Evolutionary conservation across 2,113 vertebrate species (phyloP).

Genomic region (Polypterus bichir): DNA sequence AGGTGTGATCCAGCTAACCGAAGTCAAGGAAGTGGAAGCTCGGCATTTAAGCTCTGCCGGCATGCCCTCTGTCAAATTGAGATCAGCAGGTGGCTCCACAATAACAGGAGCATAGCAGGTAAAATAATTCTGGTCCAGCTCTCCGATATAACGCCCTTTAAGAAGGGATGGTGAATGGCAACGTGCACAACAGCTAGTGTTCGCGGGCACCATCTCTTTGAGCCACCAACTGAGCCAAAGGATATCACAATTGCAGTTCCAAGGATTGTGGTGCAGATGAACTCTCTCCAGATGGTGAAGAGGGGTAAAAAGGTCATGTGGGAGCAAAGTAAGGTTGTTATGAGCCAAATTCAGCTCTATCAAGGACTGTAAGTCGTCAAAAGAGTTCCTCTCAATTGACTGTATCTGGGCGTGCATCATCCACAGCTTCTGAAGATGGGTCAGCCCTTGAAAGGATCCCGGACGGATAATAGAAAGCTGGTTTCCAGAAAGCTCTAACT

Average conservation of each 20-base stretch:
- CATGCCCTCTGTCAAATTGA: constrained; percentile 96
- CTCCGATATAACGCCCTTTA: constrained; percentile 92
- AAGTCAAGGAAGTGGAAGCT: constrained; percentile 84
- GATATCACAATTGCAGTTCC: constrained; percentile 98
- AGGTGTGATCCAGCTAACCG: constrained; percentile 95
- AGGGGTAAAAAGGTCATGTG: constrained; percentile 97
- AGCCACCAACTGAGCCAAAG: constrained; percentile 98
- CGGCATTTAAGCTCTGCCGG: constrained; percentile 92
- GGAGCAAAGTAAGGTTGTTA: constrained; percentile 92
- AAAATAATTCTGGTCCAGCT: constrained; percentile 95
- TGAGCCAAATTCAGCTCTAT: constrained; percentile 96
- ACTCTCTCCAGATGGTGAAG: constrained; percentile 87
- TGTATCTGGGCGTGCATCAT: constrained; percentile 98
- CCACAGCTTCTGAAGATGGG: constrained; percentile 96
- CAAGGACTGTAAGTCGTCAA: constrained; percentile 93
- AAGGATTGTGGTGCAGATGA: constrained; percentile 95
- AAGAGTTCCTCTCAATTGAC: constrained; percentile 93
- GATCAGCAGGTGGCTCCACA: constrained; percentile 87
- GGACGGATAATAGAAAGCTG: constrained; percentile 82
- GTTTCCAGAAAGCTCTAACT: constrained; percentile 96
- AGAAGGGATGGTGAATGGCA: constrained; percentile 79
- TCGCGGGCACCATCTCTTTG: constrained; percentile 94
- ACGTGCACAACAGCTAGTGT: constrained; percentile 94
- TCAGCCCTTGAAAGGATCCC: constrained; percentile 94
- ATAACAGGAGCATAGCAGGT: constrained; percentile 96